Evolutionary conservation across 2,113 vertebrate genomes (phyloP).

Genomic region (Centropristis striata): DNA sequence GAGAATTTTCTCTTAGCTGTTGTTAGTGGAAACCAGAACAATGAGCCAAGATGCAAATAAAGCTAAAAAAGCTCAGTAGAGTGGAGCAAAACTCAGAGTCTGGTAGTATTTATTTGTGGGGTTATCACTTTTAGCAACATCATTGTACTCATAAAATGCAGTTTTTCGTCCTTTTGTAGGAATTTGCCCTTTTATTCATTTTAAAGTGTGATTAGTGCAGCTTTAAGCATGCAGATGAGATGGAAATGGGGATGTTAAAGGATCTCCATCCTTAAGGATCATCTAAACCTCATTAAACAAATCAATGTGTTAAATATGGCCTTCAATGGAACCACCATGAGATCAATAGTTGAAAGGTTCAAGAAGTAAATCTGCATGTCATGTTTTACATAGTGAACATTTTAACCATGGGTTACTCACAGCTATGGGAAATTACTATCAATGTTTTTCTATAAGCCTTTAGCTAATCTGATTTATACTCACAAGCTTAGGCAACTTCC

Average conservation of each 20-base stretch:
- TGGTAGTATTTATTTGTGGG: not conserved
- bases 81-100: not conserved
- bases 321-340: too few relatives aligned
- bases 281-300: too few relatives aligned
- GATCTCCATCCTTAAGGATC: too few relatives aligned
- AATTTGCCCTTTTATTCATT: not conserved
- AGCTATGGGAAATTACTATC: not conserved
- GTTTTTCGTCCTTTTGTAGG: too few relatives aligned
- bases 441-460: constrained; percentile 9
- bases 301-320: too few relatives aligned
- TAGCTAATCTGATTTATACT: constrained; percentile 31
- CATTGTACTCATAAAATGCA: not conserved
- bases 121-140: not conserved
- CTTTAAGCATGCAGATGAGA: not conserved
- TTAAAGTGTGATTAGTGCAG: not conserved
- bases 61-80: not conserved
- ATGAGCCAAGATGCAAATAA: not conserved
- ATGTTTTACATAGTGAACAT: not conserved
- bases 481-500: constrained; percentile 44
- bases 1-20: not conserved
- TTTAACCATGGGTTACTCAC: not conserved
- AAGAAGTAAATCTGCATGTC: not conserved
- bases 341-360: not conserved
- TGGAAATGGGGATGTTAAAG: not conserved
- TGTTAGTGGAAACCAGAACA: not conserved